Percentiles rank a stretch among this genome's conserved stretches.
phyloP scores from a whole-genome alignment of 1,140 invertebrate species.

The Temnothorax curvispinosus region DNA sequence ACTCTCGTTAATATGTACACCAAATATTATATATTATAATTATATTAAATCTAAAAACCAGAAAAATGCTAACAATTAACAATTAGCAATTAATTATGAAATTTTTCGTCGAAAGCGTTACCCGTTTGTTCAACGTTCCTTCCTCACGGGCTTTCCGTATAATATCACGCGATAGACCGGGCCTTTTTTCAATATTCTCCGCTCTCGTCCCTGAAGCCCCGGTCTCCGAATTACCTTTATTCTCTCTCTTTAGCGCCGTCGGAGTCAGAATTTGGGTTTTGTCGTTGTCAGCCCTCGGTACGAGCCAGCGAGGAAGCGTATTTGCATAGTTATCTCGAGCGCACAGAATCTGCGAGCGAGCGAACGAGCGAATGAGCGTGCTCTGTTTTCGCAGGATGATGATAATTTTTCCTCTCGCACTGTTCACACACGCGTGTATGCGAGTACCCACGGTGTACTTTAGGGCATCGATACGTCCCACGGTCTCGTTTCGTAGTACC shows the following conservation, averaged over 20 bases:
- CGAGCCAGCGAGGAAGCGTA: slow-evolving; percentile 58
- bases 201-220: background rate
- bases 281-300: slow-evolving; percentile 53
- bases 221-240: slow-evolving; percentile 54
- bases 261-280: slow-evolving; percentile 58
- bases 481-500: slow-evolving; percentile 35
- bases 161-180: slow-evolving; percentile 43
- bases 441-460: slow-evolving; percentile 1
- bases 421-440: slow-evolving; percentile 20
- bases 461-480: slow-evolving; percentile 31
- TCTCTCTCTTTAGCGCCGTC: slow-evolving; percentile 48
- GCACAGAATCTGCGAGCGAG: slow-evolving; percentile 55
- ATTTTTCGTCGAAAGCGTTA: slow-evolving; percentile 57
- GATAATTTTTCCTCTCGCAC: slow-evolving; percentile 47
- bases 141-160: slow-evolving; percentile 17
- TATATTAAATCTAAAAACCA: background rate
- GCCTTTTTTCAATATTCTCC: slow-evolving; percentile 42
- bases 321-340: slow-evolving; percentile 70
- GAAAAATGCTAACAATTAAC: slow-evolving; percentile 13
- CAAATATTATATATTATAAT: too few relatives aligned
- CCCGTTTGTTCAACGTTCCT: slow-evolving; percentile 44
- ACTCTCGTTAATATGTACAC: too few relatives aligned
- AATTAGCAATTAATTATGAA: slow-evolving; percentile 12
- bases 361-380: slow-evolving; percentile 10
- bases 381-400: slow-evolving; percentile 54